Percentiles rank a stretch among this genome's conserved stretches.
Evolutionary conservation across 2,797 vertebrate species (phyloP).

Genomic region (Lophius americanus): DNA sequence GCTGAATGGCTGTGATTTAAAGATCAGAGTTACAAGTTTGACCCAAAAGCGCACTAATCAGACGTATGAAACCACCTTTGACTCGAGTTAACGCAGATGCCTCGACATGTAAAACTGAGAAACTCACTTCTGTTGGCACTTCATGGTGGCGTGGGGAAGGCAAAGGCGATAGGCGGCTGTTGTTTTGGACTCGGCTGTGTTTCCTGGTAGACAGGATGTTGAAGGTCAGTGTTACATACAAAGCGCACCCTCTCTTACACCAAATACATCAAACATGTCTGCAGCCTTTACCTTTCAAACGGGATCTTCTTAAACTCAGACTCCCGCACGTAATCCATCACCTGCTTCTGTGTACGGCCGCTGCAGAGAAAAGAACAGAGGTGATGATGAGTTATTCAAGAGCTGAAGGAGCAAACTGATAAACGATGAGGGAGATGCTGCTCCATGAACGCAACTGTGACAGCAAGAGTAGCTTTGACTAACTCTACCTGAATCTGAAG

Average conservation of each 20-base stretch:
- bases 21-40: not conserved
- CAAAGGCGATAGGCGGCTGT: conserved; percentile 86
- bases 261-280: conserved; percentile 16
- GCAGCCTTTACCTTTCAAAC: conserved; percentile 91
- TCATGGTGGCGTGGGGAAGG: conserved; percentile 87
- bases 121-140: conserved; percentile 94
- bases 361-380: conserved; percentile 72
- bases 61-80: not conserved
- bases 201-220: conserved; percentile 83
- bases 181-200: conserved; percentile 94
- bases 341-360: conserved; percentile 98
- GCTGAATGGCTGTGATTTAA: not conserved
- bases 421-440: conserved; percentile 14
- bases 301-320: conserved; percentile 97
- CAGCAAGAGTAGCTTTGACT: conserved; percentile 16
- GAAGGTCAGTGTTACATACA: conserved; percentile 41
- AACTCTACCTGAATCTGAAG: conserved; percentile 94
- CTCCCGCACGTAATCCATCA: conserved; percentile 96
- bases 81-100: not conserved
- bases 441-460: conserved; percentile 6
- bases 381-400: conserved; percentile 46
- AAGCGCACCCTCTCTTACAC: not conserved
- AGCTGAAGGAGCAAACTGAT: conserved; percentile 21
- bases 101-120: not conserved
- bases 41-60: not conserved